phyloP scores from a whole-genome alignment of 2,113 vertebrate genomes.

The Archocentrus centrarchus region DNA sequence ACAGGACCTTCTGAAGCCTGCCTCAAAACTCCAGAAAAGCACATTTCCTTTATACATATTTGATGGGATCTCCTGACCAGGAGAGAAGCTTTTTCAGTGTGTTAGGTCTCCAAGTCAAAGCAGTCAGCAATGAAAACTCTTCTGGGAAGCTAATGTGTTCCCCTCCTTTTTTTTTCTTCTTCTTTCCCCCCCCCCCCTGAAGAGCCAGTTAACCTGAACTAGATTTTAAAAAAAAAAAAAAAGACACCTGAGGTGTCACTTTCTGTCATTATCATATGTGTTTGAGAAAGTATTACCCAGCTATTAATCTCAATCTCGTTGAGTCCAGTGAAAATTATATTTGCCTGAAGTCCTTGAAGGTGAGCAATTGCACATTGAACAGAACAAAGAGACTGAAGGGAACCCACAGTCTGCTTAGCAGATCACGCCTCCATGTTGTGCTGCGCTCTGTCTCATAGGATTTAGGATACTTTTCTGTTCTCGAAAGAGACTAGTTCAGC shows the following conservation, averaged over 20 bases:
- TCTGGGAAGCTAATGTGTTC: slow-evolving; percentile 4
- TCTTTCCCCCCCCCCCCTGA: background rate
- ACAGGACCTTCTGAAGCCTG: background rate
- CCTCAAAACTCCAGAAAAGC: slow-evolving; percentile 23
- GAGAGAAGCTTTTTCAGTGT: slow-evolving; percentile 4
- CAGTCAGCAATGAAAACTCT: slow-evolving; percentile 24
- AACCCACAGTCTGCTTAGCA: background rate
- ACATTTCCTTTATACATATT: slow-evolving; percentile 42
- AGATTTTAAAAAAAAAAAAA: background rate
- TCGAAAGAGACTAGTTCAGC: background rate
- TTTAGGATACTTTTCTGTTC: background rate
- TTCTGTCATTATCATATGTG: background rate
- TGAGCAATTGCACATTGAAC: background rate
- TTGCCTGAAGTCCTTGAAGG: background rate
- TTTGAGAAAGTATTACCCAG: background rate
- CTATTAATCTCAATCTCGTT: background rate
- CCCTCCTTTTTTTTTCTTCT: background rate
- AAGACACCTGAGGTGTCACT: background rate
- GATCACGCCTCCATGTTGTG: background rate
- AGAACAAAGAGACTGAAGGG: background rate
- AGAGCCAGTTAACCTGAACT: background rate
- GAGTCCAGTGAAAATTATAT: background rate
- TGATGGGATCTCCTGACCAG: slow-evolving; percentile 10
- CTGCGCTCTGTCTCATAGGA: background rate
- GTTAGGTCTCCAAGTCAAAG: background rate